Evolutionary conservation across 2,888 invertebrate genomes (phyloP), one percentile per base, ranked within the genome.

Genomic region (Eretmocerus hayati): DNA sequence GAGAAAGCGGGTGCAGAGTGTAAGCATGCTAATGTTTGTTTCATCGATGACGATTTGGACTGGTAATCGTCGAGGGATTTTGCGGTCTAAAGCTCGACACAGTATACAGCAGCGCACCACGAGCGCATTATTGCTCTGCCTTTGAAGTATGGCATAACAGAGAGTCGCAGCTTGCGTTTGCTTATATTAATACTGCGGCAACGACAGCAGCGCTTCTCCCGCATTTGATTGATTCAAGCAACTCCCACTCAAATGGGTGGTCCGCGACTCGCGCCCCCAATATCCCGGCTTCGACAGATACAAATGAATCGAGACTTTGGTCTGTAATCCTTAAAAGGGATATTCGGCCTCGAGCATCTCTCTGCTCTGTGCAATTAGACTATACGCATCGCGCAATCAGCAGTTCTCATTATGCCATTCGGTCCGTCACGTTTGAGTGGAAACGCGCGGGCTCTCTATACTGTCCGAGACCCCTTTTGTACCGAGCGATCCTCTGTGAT

Each of bases 271-370:
- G 5, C 18, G 36, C 22, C 21, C 8, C 54, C 62, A 9, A 5
- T n/a, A n/a, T n/a, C n/a, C n/a, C n/a, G n/a, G n/a, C n/a, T 49
- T 58, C 59, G 68, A 69, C 67, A 65, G 68, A 66, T 69, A 71
- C 66, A 69, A 69, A 69, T 68, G 68, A 67, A 68, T 66, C 64
- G 65, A 62, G 64, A 59, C n/a, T n/a, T n/a, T n/a, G n/a, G 59
- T 16, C 13, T 59, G 64, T 71, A 69, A 70, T 69, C 70, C 69
- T 65, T 67, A 68, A 68, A 67, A 69, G 64, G 67, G 68, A 68
- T 67, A n/a, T 36, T 62, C 60, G 58, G 62, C 54, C 64, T n/a
- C 63, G 60, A 65, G 65, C 65, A 62, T 67, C 65, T 65, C 60
- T 13, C n/a, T 33, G 5, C 30, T 13, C 8, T 30, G 30, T 63